Evolutionary conservation across 2,113 vertebrate genomes (phyloP).

Genomic region (Rhea pennata): DNA sequence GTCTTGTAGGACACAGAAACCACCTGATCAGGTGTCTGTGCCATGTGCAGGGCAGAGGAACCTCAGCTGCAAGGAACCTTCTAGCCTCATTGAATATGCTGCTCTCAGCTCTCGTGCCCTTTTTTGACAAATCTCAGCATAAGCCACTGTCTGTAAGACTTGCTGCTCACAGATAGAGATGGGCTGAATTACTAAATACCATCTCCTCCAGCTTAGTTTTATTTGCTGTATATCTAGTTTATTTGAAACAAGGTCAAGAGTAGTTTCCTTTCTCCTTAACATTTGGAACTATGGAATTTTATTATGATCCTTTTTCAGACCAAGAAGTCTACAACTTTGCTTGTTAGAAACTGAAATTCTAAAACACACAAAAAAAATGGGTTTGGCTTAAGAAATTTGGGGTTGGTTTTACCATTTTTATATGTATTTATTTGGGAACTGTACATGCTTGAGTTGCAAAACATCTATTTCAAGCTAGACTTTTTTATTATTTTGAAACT

Average conservation of each 20-base stretch:
- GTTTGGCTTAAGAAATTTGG: constrained; percentile 53
- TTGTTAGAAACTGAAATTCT: neutral
- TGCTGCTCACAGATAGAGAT: neutral
- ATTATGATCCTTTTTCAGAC: neutral
- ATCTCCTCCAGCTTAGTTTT: neutral
- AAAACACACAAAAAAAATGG: neutral
- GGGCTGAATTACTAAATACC: too few species aligned
- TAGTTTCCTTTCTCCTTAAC: neutral
- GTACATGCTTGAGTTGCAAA: constrained; percentile 29
- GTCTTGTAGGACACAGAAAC: neutral
- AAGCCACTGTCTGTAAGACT: neutral
- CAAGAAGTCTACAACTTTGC: accelerated
- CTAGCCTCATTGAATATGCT: neutral
- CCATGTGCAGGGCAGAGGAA: too few species aligned
- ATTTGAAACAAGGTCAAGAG: neutral
- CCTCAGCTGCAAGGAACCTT: too few species aligned
- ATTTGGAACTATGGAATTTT: neutral
- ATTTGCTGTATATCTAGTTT: neutral
- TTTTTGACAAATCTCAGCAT: neutral
- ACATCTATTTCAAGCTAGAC: constrained; percentile 31
- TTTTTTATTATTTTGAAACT: constrained; percentile 6
- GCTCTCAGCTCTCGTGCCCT: neutral
- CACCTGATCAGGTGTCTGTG: too few species aligned
- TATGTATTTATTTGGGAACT: constrained; percentile 12
- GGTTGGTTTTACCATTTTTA: constrained; percentile 46